Evolutionary conservation across 2,888 invertebrate genomes (phyloP), one percentile per base, ranked within the genome.

Genomic region (Caenorhabditis drosophilae): DNA sequence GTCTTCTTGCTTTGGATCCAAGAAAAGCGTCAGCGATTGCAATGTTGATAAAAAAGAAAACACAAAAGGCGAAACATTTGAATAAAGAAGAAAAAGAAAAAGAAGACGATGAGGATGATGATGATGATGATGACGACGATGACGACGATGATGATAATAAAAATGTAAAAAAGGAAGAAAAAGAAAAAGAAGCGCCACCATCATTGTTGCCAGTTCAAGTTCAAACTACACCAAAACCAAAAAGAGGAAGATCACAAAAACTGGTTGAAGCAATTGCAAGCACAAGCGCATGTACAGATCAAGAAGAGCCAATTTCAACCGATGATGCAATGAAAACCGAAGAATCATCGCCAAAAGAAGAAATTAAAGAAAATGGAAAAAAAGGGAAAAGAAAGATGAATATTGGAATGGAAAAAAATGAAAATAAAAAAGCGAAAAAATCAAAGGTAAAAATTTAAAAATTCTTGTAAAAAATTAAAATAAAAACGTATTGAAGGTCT

Each of bases 1-100:
- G 63, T 36, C 34, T 72, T 6, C 34, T 69, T 2, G 42, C 44
- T 12, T 41, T 67, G n/a, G 64, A 61, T 56, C 51, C 59, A 16
- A 49, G 55, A 4, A 67, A 64, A 25, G 69, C 67, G 1, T 35
- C 27, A 1, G 27, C 40, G 1, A 61, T 70, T 16, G 67, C 72
- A 3, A 23, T 12, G n/a, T 38, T 66, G 26, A 67, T 70, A 20
- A 61, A 59, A 40, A 56, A 67, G 27, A 36, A 53, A 38, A 31
- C 34, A 11, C 35, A 35, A 18, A n/a, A 22, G 18, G 31, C 41
- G 34, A n/a, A n/a, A n/a, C n/a, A n/a, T n/a, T n/a, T n/a, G n/a
- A n/a, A n/a, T n/a, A n/a, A n/a, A n/a, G n/a, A n/a, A n/a, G n/a
- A n/a, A n/a, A 56, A 35, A 48, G 22, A 36, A 48, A 3, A 35